Evolutionary conservation across 2,113 vertebrate genomes (phyloP), one percentile per base, ranked within the genome.

Genomic region (Chloroceryle aenea): DNA sequence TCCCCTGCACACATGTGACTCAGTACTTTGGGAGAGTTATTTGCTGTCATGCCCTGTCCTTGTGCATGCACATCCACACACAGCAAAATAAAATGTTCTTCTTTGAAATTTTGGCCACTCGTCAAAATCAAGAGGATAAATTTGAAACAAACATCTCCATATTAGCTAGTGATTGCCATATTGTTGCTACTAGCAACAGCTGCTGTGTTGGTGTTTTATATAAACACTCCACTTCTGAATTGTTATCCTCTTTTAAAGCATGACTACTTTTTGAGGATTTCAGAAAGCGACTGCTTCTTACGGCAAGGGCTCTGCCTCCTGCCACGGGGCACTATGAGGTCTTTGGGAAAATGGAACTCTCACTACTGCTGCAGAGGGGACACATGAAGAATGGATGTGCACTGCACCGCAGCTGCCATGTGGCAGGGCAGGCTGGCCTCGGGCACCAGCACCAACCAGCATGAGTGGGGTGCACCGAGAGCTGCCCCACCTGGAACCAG

Each of bases 111-210:
- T 81, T 95, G 93, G 95, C 94, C 25, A 40, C 86, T 29, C 73
- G 82, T 96, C 89, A 95, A 90, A 96, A 87, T 95, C 73, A 89
- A 87, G 91, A 93, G 80, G 89, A 92, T 73, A 95, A 95, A 94
- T 90, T 87, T 0, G 20, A 96, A 97, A 91, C 79, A 93, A 97
- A 94, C 92, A 97, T 95, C 91, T 87, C 89, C 75, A 85, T 95
- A 95, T 96, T 93, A 97, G 95, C 84, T 68, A 62, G 93, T 94
- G 76, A 85, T 89, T 87, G 87, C 62, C 77, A 81, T 93, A 73
- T 93, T 96, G 95, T 96, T 96, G 89, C 95, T 88, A 62, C 74
- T 90, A 93, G 96, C 90, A 96, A 97, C 96, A 72, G 78, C 93
- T 74, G 89, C 55, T 4, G 6, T 79, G 77, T 84, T 86, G 85